These are phyloP conservation scores for Dioctria rufipes DNA, from an alignment of 2,888 invertebrate genomes.

Conservation along the genomic window DNA sequence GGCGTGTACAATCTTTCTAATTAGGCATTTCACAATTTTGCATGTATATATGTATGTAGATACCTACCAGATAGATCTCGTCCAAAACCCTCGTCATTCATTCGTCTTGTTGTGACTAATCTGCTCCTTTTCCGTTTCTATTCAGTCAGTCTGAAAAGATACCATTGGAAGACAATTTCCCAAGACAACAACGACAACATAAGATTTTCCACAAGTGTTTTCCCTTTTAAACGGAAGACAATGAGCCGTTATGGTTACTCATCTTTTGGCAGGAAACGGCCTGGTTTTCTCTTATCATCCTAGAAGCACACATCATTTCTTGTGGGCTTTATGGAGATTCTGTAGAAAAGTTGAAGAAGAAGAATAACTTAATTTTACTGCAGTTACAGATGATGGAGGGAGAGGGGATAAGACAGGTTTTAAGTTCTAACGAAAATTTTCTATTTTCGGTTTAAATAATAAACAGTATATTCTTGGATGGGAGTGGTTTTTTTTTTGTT, in stretches of 20 bases:
- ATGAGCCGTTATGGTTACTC: slow-evolving; percentile 54
- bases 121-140: slow-evolving; percentile 49
- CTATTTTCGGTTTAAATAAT: slow-evolving; percentile 25
- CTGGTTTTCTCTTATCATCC: slow-evolving; percentile 55
- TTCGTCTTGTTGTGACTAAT: slow-evolving; percentile 40
- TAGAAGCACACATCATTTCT: slow-evolving; percentile 56
- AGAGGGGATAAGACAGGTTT: slow-evolving; percentile 38
- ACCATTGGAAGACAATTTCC: slow-evolving; percentile 50
- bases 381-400: not conserved
- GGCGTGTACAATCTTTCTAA: slow-evolving; percentile 55
- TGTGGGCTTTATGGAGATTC: slow-evolving; percentile 44
- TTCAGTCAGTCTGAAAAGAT: slow-evolving; percentile 44
- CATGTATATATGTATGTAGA: not conserved
- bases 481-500: slow-evolving; percentile 1
- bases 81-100: slow-evolving; percentile 1
- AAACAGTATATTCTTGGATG: not conserved
- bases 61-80: not conserved
- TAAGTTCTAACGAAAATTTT: slow-evolving; percentile 8
- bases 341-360: slow-evolving; percentile 38
- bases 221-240: slow-evolving; percentile 57
- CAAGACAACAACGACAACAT: slow-evolving; percentile 53
- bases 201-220: slow-evolving; percentile 55
- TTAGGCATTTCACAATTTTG: slow-evolving; percentile 58
- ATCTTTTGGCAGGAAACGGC: slow-evolving; percentile 50
- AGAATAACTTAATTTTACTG: slow-evolving; percentile 49